Percentiles rank a stretch among this genome's conserved stretches.
Conservation (phyloP, 2,797 vertebrate genomes). For the Coluber constrictor region DNA sequence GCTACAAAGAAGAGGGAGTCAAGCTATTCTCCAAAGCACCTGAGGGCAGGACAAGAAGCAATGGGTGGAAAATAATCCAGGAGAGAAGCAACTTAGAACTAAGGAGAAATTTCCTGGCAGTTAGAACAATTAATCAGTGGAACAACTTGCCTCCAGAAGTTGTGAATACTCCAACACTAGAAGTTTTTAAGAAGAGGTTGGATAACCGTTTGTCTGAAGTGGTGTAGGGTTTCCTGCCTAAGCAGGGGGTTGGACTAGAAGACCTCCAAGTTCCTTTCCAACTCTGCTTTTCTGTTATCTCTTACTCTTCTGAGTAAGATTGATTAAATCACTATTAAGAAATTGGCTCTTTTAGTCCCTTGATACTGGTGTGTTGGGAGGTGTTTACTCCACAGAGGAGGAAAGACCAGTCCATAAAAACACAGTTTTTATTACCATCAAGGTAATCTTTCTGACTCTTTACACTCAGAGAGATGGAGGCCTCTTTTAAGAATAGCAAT, state of each 20-base stretch:
- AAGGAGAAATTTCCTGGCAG: not conserved
- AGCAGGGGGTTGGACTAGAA: not conserved
- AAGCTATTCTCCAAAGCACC: not conserved
- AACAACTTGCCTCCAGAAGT: not conserved
- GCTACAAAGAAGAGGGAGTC: not conserved
- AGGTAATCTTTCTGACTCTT: not conserved
- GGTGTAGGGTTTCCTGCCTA: not conserved
- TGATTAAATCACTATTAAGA: not conserved
- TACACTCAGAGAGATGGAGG: not conserved
- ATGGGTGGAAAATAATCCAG: not conserved
- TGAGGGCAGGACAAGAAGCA: not conserved
- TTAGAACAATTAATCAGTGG: not conserved
- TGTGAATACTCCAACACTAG: not conserved
- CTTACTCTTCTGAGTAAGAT: conserved; percentile 4
- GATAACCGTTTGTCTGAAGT: not conserved
- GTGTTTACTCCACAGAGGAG: not conserved
- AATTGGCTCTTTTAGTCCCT: not conserved
- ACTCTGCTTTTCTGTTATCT: not conserved
- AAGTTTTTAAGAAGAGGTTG: not conserved
- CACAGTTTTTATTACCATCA: not conserved
- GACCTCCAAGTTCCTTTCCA: not conserved
- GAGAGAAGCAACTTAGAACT: not conserved
- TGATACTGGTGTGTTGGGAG: not conserved
- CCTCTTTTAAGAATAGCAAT: not conserved
- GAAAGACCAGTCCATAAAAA: not conserved